Conservation (phyloP, 37 sponge, comb jelly and placozoan genomes). For the Eunapius fragilis region DNA sequence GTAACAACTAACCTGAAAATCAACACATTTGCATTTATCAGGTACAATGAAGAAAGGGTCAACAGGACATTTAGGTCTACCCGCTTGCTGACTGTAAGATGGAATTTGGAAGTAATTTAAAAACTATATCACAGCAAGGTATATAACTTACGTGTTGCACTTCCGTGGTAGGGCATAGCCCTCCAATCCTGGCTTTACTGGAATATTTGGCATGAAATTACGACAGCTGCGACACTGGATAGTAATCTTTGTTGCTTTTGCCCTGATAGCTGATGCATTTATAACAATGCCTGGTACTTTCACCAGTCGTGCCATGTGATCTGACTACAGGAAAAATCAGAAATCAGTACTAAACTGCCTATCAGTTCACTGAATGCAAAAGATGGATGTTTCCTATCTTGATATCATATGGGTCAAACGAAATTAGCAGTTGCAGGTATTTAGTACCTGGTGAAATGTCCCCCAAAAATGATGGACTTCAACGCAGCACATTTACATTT, state of each 20-base stretch:
- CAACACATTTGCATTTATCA: constrained; percentile 99
- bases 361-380: too few relatives aligned
- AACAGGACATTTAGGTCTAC: constrained; percentile 88
- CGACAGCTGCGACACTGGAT: constrained; percentile 95
- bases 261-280: constrained; percentile 88
- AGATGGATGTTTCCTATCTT: too few relatives aligned
- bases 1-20: constrained; percentile 79
- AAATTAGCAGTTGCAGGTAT: too few relatives aligned
- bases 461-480: too few relatives aligned
- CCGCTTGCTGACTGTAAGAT: constrained; percentile 72
- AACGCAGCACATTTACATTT: too few relatives aligned
- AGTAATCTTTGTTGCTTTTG: constrained; percentile 95
- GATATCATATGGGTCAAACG: too few relatives aligned
- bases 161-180: constrained; percentile 92
- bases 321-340: constrained; percentile 57
- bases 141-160: constrained; percentile 74
- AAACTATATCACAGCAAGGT: background rate
- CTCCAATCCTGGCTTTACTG: constrained; percentile 92
- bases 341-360: too few relatives aligned
- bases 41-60: constrained; percentile 98
- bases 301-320: constrained; percentile 96
- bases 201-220: constrained; percentile 69
- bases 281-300: constrained; percentile 96
- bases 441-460: too few relatives aligned
- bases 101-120: background rate